Conservation (phyloP, 2,113 vertebrate genomes). For the Hiodon tergisus region DNA sequence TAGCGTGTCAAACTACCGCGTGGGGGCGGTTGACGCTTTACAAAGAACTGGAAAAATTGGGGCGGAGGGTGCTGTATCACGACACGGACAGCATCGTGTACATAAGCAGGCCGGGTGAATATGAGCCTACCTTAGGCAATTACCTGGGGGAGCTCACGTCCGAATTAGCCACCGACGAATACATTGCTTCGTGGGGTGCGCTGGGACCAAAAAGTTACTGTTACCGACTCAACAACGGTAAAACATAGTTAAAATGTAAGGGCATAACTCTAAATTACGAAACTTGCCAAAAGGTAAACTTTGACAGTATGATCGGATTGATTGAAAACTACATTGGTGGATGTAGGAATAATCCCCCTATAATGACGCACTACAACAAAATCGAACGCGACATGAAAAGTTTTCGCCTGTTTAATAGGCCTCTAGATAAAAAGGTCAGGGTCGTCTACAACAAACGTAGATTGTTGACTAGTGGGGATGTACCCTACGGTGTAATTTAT, state of each 20-base stretch:
- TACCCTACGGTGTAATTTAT: constrained; percentile 6
- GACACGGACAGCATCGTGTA: constrained; percentile 2
- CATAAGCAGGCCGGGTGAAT: not conserved
- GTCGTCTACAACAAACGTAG: too few relatives aligned
- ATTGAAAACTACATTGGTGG: too few relatives aligned
- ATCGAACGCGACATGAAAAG: not conserved
- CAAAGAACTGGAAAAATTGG: constrained; percentile 1
- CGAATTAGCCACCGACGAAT: not conserved
- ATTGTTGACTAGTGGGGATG: not conserved
- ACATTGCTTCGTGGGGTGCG: not conserved
- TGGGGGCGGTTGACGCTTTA: not conserved
- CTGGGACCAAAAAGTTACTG: not conserved
- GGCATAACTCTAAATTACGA: not conserved
- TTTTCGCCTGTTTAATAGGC: not conserved
- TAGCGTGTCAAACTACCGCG: not conserved
- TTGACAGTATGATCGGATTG: too few relatives aligned
- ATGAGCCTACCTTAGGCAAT: not conserved
- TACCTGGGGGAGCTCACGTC: not conserved
- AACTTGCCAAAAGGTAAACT: not conserved
- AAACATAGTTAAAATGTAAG: not conserved
- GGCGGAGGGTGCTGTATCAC: not conserved
- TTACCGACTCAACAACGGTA: not conserved
- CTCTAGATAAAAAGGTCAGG: not conserved
- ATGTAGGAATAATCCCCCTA: not conserved
- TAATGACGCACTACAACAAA: constrained; percentile 4